Evolutionary conservation across 1,140 invertebrate species (phyloP).

Genomic region (Lepidurus apus): DNA sequence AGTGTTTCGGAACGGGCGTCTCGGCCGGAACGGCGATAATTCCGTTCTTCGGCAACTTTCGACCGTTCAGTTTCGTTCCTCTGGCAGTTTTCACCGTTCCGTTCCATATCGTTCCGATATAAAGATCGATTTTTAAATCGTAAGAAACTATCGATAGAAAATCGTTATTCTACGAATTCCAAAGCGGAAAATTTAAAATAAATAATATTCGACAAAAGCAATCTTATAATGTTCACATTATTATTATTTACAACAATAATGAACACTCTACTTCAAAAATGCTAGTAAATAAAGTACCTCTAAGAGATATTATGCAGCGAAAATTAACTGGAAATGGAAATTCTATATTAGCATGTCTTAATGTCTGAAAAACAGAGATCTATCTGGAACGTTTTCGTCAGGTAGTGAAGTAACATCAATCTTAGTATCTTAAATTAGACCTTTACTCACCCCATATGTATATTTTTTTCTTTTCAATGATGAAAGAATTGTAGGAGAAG

Average conservation of each 20-base stretch:
- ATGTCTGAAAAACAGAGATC: too few species aligned
- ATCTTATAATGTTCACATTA: not conserved
- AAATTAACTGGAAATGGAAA: too few species aligned
- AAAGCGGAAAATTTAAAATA: not conserved
- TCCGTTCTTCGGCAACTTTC: not conserved
- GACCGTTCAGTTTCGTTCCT: not conserved
- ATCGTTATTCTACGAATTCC: not conserved
- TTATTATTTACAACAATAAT: not conserved
- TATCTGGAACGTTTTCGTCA: too few species aligned
- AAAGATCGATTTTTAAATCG: not conserved
- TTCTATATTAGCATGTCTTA: too few species aligned
- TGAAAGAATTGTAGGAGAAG: too few species aligned
- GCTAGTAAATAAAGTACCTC: too few species aligned
- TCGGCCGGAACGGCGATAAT: not conserved
- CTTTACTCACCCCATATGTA: too few species aligned
- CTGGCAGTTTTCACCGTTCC: not conserved
- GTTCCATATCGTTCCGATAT: not conserved
- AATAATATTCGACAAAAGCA: not conserved
- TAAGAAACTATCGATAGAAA: not conserved
- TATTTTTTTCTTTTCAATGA: too few species aligned
- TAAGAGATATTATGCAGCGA: too few species aligned
- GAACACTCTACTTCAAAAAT: too few species aligned
- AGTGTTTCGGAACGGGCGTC: not conserved
- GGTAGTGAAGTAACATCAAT: too few species aligned
- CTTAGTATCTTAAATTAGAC: too few species aligned